Evolutionary conservation across 2,113 vertebrate genomes (phyloP).

Genomic region (Neotoma lepida): DNA sequence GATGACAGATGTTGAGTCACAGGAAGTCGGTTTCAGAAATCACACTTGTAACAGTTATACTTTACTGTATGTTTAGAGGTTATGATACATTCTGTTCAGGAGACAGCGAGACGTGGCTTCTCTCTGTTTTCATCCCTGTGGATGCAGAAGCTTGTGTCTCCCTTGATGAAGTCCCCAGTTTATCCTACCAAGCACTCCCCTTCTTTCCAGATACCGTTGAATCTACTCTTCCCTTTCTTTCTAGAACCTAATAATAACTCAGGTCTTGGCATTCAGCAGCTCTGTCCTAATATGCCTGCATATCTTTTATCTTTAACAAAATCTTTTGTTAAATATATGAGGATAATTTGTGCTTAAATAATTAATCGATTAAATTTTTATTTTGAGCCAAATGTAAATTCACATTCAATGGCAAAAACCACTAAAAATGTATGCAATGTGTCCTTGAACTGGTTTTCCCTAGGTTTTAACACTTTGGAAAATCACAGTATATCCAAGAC

Average conservation of each 20-base stretch:
- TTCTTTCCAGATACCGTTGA: background rate
- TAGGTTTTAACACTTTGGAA: background rate
- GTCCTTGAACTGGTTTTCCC: background rate
- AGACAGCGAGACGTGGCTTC: background rate
- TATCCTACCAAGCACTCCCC: background rate
- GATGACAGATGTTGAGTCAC: background rate
- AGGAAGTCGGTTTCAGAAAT: background rate
- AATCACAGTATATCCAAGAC: background rate
- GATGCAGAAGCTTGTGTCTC: background rate
- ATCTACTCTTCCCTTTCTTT: background rate
- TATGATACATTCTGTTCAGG: background rate
- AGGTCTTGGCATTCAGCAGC: background rate
- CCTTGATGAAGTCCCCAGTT: background rate
- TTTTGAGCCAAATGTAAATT: conserved; percentile 19
- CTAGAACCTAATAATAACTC: background rate
- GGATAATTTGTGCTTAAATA: background rate
- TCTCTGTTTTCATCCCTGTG: background rate
- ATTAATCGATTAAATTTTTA: background rate
- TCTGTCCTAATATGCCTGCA: background rate
- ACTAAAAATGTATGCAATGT: background rate
- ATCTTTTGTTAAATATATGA: conserved; percentile 7
- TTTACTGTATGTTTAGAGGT: background rate
- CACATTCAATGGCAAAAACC: background rate
- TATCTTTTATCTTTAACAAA: no score
- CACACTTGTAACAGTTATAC: background rate